These are phyloP conservation scores for Philereme vetulata DNA, from an alignment of 2,888 invertebrate species.

Conservation along the genomic window DNA sequence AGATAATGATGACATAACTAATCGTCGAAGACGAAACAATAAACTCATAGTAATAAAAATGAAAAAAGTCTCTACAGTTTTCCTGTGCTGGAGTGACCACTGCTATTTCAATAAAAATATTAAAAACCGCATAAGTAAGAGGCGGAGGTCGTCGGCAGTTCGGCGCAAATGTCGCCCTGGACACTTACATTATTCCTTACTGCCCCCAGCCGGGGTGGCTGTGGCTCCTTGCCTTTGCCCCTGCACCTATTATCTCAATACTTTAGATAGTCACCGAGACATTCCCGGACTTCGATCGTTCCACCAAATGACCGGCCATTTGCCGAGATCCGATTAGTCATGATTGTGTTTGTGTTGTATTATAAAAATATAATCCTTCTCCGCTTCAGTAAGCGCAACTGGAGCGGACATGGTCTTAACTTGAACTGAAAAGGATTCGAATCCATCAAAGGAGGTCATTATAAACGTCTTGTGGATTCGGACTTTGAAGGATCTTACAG, in stretches of 20 bases:
- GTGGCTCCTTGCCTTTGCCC: conserved; percentile 59
- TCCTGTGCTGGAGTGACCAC: conserved; percentile 60
- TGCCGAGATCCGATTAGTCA: conserved; percentile 81
- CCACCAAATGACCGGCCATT: conserved; percentile 79
- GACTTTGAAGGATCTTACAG: conserved; percentile 68
- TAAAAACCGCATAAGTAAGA: conserved; percentile 84
- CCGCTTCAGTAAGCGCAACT: conserved; percentile 54
- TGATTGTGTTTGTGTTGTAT: conserved; percentile 79
- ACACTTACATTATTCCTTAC: conserved; percentile 81
- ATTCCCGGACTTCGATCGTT: conserved; percentile 73
- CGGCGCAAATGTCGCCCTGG: conserved; percentile 82
- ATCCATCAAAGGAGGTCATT: conserved; percentile 68
- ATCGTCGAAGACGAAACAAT: too few species aligned
- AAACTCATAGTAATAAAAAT: not conserved
- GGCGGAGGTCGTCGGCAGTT: conserved; percentile 82
- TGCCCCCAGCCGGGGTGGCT: conserved; percentile 55
- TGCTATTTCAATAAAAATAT: conserved; percentile 87
- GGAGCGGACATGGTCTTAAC: conserved; percentile 48
- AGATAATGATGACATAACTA: too few species aligned
- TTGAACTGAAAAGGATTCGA: conserved; percentile 70
- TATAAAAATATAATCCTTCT: conserved; percentile 77
- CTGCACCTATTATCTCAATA: conserved; percentile 81
- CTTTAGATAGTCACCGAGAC: conserved; percentile 81
- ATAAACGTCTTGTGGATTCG: conserved; percentile 54
- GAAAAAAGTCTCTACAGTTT: conserved; percentile 44